Evolutionary conservation across 2,797 vertebrate genomes (phyloP).

Genomic region (Garrulus glandarius): DNA sequence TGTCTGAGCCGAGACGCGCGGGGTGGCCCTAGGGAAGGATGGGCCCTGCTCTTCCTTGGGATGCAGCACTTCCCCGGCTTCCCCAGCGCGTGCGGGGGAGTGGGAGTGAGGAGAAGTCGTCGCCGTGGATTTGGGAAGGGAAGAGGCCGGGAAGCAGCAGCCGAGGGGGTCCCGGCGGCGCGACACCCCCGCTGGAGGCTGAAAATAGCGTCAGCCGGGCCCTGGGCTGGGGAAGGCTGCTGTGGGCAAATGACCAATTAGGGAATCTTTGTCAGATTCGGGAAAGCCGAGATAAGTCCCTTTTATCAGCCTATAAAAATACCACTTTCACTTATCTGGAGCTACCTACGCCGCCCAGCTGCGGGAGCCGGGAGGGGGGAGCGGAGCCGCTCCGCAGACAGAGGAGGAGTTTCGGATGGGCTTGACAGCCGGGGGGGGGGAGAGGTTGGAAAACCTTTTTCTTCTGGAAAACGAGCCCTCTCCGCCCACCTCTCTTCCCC

Average conservation of each 20-base stretch:
- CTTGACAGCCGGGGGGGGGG: neutral
- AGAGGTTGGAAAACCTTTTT: neutral
- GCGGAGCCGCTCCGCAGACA: neutral
- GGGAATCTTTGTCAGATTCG: conserved; percentile 62
- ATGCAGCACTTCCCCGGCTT: neutral
- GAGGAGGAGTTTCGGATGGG: neutral
- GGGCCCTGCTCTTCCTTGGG: neutral
- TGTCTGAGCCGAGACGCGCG: rapidly evolving
- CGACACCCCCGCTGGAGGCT: neutral
- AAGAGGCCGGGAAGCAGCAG: neutral
- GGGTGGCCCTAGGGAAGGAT: rapidly evolving
- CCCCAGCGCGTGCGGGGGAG: neutral
- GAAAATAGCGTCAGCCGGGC: neutral
- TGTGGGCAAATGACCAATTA: conserved; percentile 59
- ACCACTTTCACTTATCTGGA: conserved; percentile 75
- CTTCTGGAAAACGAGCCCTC: neutral
- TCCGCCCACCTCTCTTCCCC: neutral
- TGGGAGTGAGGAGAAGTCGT: neutral
- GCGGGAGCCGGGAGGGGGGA: conserved; percentile 7
- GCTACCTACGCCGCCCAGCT: conserved; percentile 58
- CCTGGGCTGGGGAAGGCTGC: neutral
- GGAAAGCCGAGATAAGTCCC: conserved; percentile 68
- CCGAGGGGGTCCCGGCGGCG: neutral
- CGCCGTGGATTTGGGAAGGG: neutral
- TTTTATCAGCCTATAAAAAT: conserved; percentile 79